phyloP scores from a whole-genome alignment of 1,140 invertebrate genomes.

The Metopolophium dirhodum region DNA sequence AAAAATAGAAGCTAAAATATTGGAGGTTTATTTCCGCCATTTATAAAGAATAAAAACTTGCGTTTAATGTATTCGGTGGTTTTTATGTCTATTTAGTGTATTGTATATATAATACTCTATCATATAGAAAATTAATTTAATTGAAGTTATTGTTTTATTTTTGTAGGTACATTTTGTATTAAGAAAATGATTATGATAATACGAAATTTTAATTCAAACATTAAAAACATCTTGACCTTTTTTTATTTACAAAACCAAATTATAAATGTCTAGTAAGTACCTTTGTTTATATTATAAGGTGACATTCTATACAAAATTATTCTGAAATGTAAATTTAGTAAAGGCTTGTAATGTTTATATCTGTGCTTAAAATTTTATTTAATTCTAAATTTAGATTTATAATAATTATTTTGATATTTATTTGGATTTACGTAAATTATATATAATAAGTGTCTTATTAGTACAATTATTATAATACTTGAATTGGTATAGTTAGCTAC shows the following conservation, averaged over 20 bases:
- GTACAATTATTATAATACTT: too few species aligned
- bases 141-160: not conserved
- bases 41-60: not conserved
- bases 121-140: not conserved
- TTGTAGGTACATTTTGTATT: not conserved
- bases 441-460: too few species aligned
- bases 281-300: too few species aligned
- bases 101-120: not conserved
- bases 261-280: not conserved
- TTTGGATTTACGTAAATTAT: not conserved
- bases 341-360: too few species aligned
- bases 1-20: conserved; percentile 13
- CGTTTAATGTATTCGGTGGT: not conserved
- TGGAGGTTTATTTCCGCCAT: not conserved
- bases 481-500: too few species aligned
- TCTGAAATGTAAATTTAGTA: too few species aligned
- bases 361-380: too few species aligned
- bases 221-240: not conserved
- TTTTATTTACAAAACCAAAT: not conserved
- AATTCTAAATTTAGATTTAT: not conserved
- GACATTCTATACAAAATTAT: too few species aligned
- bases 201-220: conserved; percentile 1
- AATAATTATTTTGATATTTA: not conserved
- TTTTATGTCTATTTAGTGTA: not conserved
- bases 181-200: not conserved